phyloP scores from a whole-genome alignment of 2,113 vertebrate genomes.

The Antechinus flavipes region DNA sequence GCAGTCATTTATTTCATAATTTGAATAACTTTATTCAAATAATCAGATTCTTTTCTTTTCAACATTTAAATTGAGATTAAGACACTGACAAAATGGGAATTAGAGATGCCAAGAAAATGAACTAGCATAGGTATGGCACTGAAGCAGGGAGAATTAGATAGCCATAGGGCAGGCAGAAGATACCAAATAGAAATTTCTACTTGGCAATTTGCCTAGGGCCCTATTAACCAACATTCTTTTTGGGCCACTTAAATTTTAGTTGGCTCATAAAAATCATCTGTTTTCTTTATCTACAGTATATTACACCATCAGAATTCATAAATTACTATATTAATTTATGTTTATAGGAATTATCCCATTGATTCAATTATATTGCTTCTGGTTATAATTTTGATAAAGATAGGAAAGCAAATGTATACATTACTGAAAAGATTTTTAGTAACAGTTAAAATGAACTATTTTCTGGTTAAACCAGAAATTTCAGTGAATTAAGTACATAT shows the following conservation, averaged over 20 bases:
- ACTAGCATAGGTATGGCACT: not conserved
- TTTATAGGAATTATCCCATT: constrained; percentile 40
- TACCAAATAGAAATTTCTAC: not conserved
- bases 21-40: not conserved
- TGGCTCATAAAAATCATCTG: constrained; percentile 7
- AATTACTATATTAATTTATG: not conserved
- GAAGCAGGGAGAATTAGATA: not conserved
- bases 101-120: not conserved
- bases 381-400: not conserved
- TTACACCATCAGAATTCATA: not conserved
- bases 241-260: constrained; percentile 20
- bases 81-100: not conserved
- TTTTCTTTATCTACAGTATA: constrained; percentile 4
- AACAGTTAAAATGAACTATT: not conserved
- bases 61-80: constrained; percentile 14
- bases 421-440: not conserved
- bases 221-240: not conserved
- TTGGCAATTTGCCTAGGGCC: constrained; percentile 21
- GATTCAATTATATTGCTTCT: not conserved
- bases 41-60: constrained; percentile 26
- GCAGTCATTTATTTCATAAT: not conserved
- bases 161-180: not conserved
- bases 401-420: constrained; percentile 23
- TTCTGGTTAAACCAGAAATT: not conserved
- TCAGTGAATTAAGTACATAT: not conserved